Conservation (phyloP, 2,113 vertebrate genomes). For the human (Homo sapiens) region GRCh38 chr5:148450001-148450500, state of each 20-base stretch:
- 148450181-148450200: not conserved
- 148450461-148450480: not conserved
- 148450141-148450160: not conserved
- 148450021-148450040: not conserved
- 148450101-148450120: not conserved
- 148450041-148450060: not conserved
- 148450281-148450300: not conserved
- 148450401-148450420: not conserved
- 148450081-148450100: not conserved
- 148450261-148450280: not conserved
- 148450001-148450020: not conserved
- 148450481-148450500: not conserved
- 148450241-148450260: not conserved
- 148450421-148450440: not conserved
- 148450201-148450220: not conserved
- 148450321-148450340: not conserved
- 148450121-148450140: not conserved
- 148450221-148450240: not conserved
- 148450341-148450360: not conserved
- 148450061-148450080: not conserved
- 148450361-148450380: not conserved
- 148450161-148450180: not conserved
- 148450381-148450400: not conserved
- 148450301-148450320: not conserved
- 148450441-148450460: not conserved